A percentile compares a stretch with the other conserved stretches of the same genome.
phyloP scores from a whole-genome alignment of 2,888 invertebrate genomes.

The Polylopha cassiicola region DNA sequence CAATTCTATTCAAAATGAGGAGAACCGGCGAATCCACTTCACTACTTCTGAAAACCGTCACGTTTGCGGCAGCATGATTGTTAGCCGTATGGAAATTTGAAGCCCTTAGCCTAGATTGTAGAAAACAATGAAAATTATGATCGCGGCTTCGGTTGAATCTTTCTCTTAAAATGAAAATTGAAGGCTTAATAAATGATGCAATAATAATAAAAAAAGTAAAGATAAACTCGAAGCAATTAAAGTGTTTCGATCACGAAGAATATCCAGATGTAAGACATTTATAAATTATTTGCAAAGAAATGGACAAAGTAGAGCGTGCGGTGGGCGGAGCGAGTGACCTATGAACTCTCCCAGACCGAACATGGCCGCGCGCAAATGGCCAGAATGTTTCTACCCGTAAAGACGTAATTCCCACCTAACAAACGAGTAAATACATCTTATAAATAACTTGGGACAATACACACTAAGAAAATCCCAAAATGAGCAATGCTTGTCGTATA shows the following conservation, averaged over 20 bases:
- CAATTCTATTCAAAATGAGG: not conserved
- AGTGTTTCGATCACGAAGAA: conserved; percentile 4
- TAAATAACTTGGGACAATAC: too few relatives aligned
- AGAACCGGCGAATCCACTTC: not conserved
- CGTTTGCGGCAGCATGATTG: conserved; percentile 25
- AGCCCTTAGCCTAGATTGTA: conserved; percentile 21
- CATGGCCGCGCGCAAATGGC: conserved; percentile 29
- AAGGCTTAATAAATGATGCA: too few relatives aligned
- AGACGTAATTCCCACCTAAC: conserved; percentile 3
- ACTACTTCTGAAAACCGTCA: conserved; percentile 19
- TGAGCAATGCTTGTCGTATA: too few relatives aligned
- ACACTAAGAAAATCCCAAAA: too few relatives aligned
- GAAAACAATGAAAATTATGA: conserved; percentile 6
- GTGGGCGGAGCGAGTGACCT: conserved; percentile 60
- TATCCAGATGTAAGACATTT: conserved; percentile 11
- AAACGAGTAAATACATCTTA: not conserved
- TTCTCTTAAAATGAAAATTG: too few relatives aligned
- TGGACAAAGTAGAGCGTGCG: conserved; percentile 48
- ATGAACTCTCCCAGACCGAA: conserved; percentile 39
- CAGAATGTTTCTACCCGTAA: conserved; percentile 4
- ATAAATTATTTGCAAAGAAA: conserved; percentile 34
- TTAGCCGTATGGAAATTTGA: conserved; percentile 27
- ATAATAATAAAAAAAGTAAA: not conserved
- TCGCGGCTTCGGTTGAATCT: too few relatives aligned
- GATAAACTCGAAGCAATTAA: conserved; percentile 2